These are phyloP conservation scores for Python bivittatus DNA, from an alignment of 2,113 vertebrate species.

Conservation along the genomic window DNA sequence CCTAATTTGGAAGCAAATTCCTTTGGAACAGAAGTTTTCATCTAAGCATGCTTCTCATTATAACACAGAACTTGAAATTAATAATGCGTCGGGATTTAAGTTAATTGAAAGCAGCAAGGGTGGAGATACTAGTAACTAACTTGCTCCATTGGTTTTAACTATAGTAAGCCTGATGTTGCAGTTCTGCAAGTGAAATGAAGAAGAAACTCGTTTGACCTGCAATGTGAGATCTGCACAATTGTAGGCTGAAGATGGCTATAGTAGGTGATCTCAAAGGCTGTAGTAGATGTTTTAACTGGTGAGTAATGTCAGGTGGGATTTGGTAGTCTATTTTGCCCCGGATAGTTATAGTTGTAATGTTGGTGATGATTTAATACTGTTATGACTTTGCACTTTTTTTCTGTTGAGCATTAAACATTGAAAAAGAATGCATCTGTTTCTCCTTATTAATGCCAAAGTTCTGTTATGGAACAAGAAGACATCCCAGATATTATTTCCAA, in stretches of 20 bases:
- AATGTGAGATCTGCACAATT: background rate
- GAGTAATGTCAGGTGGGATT: conserved; percentile 55
- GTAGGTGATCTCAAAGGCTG: conserved; percentile 64
- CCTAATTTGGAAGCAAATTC: conserved; percentile 29
- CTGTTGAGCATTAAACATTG: conserved; percentile 69
- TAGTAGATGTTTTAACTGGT: conserved; percentile 58
- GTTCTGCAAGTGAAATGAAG: background rate
- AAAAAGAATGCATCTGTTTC: conserved; percentile 48
- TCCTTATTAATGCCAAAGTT: conserved; percentile 9
- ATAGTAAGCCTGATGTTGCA: too few relatives aligned
- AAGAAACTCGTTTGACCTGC: background rate
- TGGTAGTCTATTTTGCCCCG: conserved; percentile 56
- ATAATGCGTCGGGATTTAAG: background rate
- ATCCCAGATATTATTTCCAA: background rate
- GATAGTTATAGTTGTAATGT: conserved; percentile 50
- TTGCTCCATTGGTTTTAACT: background rate
- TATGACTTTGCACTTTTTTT: conserved; percentile 69
- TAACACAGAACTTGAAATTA: conserved; percentile 5
- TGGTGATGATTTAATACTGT: conserved; percentile 61
- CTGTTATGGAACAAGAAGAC: background rate
- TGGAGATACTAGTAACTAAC: background rate
- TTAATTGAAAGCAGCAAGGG: background rate
- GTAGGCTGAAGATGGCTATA: conserved; percentile 47
- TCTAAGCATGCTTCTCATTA: background rate
- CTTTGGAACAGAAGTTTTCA: background rate